Conservation (phyloP, 2,888 invertebrate genomes). For the Caradrina kadenii region DNA sequence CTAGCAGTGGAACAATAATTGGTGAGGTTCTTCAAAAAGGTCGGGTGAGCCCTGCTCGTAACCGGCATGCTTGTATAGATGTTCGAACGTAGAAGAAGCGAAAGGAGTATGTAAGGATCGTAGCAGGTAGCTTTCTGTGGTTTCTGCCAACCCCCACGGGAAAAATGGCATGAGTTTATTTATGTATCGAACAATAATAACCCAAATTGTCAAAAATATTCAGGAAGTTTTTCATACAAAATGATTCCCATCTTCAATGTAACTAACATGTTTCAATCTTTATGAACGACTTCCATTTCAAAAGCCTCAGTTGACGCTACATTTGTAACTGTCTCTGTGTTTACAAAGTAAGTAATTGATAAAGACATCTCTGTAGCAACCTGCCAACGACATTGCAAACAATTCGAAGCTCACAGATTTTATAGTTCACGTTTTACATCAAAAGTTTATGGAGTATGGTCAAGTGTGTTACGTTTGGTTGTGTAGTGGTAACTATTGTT, state of each 20-base stretch:
- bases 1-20: no score
- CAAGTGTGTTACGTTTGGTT: conserved; percentile 64
- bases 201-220: no score
- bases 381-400: conserved; percentile 58
- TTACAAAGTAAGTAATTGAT: conserved; percentile 61
- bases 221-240: no score
- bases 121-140: no score
- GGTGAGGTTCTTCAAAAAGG: no score
- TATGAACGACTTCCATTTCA: conserved; percentile 4
- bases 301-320: conserved; percentile 5
- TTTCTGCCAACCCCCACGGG: no score
- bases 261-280: conserved; percentile 11
- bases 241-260: neutral
- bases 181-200: no score
- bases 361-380: conserved; percentile 54
- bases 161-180: no score
- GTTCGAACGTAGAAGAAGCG: no score
- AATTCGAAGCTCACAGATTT: conserved; percentile 63
- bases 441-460: conserved; percentile 63
- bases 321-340: conserved; percentile 11
- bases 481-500: conserved; percentile 19
- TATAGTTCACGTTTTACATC: conserved; percentile 68
- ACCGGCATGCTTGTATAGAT: no score
- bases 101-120: no score
- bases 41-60: no score